Percentiles rank a stretch among this genome's conserved stretches.
phyloP scores from a whole-genome alignment of 2,888 invertebrate species.

The Pemphredon lugubris region DNA sequence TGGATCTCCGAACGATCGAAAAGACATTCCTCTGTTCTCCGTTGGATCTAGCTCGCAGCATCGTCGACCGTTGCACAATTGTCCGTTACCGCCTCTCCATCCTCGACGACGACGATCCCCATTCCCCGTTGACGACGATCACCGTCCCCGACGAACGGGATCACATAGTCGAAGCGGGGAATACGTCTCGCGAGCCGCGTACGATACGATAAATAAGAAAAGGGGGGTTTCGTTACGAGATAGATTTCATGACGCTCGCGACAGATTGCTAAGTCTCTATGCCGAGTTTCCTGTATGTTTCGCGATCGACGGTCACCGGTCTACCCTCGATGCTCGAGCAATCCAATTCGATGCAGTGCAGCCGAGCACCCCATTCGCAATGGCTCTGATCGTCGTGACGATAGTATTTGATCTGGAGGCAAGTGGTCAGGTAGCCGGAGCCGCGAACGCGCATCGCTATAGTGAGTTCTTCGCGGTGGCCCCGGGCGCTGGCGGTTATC shows the following conservation, averaged over 20 bases:
- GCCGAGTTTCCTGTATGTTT: slow-evolving; percentile 81
- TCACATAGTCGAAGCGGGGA: too few species aligned
- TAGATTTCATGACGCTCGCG: slow-evolving; percentile 47
- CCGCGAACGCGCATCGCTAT: slow-evolving; percentile 81
- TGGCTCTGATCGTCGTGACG: slow-evolving; percentile 82
- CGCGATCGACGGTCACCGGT: slow-evolving; percentile 81
- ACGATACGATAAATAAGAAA: too few species aligned
- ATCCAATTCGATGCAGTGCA: slow-evolving; percentile 83
- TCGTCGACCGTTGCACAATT: too few species aligned
- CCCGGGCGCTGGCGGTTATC: slow-evolving; percentile 79
- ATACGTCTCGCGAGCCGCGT: too few species aligned
- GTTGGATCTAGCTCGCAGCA: too few species aligned
- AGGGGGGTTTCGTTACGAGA: too few species aligned
- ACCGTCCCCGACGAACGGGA: too few species aligned
- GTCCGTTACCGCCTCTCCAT: too few species aligned
- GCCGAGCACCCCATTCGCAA: slow-evolving; percentile 82
- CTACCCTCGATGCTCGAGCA: slow-evolving; percentile 81
- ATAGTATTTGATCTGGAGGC: slow-evolving; percentile 83
- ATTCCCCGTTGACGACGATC: too few species aligned
- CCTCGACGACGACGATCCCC: too few species aligned
- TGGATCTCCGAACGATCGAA: too few species aligned
- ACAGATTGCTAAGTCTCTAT: slow-evolving; percentile 71
- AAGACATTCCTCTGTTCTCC: too few species aligned
- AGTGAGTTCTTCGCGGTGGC: slow-evolving; percentile 81
- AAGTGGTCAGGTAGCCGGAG: slow-evolving; percentile 81